These are phyloP conservation scores for Hucho hucho DNA, from an alignment of 2,113 vertebrate species.

Conservation along the genomic window DNA sequence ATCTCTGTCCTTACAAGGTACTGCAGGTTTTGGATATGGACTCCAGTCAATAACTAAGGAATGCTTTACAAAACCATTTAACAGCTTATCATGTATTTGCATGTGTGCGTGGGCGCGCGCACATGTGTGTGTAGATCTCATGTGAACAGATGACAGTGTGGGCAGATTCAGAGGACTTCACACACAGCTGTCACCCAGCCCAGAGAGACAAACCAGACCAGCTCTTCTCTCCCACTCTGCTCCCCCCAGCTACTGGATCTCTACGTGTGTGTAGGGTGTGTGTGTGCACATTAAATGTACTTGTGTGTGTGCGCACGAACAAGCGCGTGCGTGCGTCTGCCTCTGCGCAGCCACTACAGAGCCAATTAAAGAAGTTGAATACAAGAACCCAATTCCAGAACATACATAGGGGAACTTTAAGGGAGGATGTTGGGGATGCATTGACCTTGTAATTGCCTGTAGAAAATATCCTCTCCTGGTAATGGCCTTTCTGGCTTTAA, in stretches of 20 bases:
- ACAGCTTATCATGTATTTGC: background rate
- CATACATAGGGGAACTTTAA: constrained; percentile 55
- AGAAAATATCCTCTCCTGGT: constrained; percentile 66
- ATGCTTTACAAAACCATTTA: background rate
- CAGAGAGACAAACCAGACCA: constrained; percentile 56
- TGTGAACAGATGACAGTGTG: constrained; percentile 28
- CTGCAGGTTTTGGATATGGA: background rate
- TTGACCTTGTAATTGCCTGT: constrained; percentile 71
- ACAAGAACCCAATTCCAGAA: constrained; percentile 43
- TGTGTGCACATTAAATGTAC: too few relatives aligned
- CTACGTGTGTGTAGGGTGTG: background rate
- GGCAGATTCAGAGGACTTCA: constrained; percentile 2
- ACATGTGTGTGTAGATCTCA: constrained; percentile 6
- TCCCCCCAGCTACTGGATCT: background rate
- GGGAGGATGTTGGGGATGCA: constrained; percentile 61
- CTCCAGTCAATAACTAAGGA: background rate
- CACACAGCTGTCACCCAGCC: constrained; percentile 48
- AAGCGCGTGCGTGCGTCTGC: background rate
- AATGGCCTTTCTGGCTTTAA: constrained; percentile 69
- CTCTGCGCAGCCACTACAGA: constrained; percentile 32
- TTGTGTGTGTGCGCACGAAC: background rate
- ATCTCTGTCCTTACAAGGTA: constrained; percentile 59
- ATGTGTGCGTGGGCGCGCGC: background rate
- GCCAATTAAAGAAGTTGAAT: constrained; percentile 61
- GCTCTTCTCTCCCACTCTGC: constrained; percentile 12